Conservation (phyloP, 2,797 vertebrate genomes). For the Gymnoscopelus microlampas region DNA sequence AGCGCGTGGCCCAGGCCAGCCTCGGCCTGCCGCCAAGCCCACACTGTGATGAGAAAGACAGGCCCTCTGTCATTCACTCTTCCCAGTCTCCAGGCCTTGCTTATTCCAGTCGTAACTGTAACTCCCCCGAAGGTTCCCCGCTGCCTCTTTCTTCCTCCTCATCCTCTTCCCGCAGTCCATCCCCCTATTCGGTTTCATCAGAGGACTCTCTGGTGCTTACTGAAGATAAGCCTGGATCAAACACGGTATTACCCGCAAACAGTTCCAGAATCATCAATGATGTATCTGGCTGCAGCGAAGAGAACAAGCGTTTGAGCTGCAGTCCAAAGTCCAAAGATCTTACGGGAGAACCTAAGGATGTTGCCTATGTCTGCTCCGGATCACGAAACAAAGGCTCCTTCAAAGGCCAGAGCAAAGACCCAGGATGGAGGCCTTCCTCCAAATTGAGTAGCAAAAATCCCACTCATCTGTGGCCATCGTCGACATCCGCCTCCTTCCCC, state of each 20-base stretch:
- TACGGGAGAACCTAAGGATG: slow-evolving; percentile 47
- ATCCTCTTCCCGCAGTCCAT: slow-evolving; percentile 73
- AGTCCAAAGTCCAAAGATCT: slow-evolving; percentile 57
- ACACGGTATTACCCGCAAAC: slow-evolving; percentile 35
- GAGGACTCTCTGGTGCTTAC: slow-evolving; percentile 69
- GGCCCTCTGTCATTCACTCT: slow-evolving; percentile 69
- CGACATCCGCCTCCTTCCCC: slow-evolving; percentile 28
- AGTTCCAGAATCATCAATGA: slow-evolving; percentile 38
- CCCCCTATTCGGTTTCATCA: slow-evolving; percentile 75
- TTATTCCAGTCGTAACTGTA: slow-evolving; percentile 58
- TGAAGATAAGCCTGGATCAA: slow-evolving; percentile 54
- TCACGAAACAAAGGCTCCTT: slow-evolving; percentile 21
- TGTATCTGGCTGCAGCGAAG: slow-evolving; percentile 28
- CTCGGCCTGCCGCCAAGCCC: slow-evolving; percentile 60
- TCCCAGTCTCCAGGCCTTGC: slow-evolving; percentile 65
- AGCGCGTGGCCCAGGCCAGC: slow-evolving; percentile 91
- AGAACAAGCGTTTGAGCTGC: slow-evolving; percentile 55
- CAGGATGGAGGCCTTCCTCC: slow-evolving; percentile 59
- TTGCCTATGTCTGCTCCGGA: slow-evolving; percentile 33
- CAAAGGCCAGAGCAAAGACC: slow-evolving; percentile 61
- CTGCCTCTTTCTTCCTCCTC: slow-evolving; percentile 64
- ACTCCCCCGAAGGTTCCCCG: slow-evolving; percentile 75
- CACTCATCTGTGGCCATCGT: slow-evolving; percentile 24
- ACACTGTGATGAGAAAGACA: slow-evolving; percentile 65
- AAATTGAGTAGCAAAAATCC: slow-evolving; percentile 48